Percentiles rank a stretch among this genome's conserved stretches.
These are phyloP conservation scores for Pseudococcus jackbeardsleyi DNA, from an alignment of 2,888 invertebrate genomes.

Conservation along the genomic window DNA sequence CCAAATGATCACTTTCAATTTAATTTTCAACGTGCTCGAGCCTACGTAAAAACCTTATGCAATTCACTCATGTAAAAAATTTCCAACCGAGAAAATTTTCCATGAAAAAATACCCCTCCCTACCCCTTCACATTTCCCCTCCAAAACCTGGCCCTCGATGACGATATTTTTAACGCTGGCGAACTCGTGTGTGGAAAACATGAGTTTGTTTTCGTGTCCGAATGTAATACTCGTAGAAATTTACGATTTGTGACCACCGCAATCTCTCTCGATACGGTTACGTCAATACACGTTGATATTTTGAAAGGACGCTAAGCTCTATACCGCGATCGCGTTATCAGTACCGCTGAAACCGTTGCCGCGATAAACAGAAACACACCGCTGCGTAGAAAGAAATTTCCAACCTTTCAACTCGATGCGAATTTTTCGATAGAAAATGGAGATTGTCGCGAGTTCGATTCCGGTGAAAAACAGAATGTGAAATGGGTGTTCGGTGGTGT, in stretches of 20 bases:
- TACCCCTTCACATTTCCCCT: background rate
- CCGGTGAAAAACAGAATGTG: background rate
- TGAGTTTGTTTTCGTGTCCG: background rate
- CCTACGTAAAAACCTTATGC: too few relatives aligned
- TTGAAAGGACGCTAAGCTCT: constrained; percentile 42
- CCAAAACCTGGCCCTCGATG: background rate
- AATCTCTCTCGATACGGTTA: background rate
- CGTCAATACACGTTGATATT: constrained; percentile 24
- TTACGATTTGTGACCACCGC: constrained; percentile 33
- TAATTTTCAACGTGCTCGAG: too few relatives aligned
- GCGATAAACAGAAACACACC: constrained; percentile 17
- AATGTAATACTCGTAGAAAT: background rate
- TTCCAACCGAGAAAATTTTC: background rate
- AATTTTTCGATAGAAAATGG: background rate
- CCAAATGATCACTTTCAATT: background rate
- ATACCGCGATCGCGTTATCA: background rate
- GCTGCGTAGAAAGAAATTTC: background rate
- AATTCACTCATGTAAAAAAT: background rate
- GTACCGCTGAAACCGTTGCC: constrained; percentile 36
- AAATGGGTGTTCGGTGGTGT: background rate
- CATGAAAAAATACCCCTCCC: background rate
- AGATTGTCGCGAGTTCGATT: background rate
- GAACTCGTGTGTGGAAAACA: background rate
- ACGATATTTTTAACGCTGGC: background rate
- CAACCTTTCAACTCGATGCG: background rate